Conservation (phyloP, 2,797 vertebrate genomes). For the Cossypha polioptera region DNA sequence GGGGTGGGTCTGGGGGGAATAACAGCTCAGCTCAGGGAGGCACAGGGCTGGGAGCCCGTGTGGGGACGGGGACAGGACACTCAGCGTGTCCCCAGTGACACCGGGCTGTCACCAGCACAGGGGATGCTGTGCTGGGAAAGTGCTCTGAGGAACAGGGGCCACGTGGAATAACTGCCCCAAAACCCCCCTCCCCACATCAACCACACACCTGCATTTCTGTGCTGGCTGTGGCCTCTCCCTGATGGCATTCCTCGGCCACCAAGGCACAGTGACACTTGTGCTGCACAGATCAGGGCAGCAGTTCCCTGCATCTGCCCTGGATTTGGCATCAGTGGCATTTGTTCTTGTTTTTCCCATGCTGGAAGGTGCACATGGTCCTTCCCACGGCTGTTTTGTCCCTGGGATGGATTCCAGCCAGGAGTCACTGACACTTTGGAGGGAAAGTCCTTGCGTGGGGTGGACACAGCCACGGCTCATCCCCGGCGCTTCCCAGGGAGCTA, state of each 20-base stretch:
- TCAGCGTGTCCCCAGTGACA: neutral
- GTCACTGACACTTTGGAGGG: accelerated
- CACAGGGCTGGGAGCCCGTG: accelerated
- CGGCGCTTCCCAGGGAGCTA: neutral
- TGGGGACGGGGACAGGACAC: neutral
- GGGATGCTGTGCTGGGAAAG: neutral
- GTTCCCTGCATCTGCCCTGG: neutral
- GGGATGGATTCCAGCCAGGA: neutral
- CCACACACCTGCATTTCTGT: neutral
- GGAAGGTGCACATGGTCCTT: neutral
- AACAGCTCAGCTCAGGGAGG: neutral
- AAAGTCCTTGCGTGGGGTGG: neutral
- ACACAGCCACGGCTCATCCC: neutral
- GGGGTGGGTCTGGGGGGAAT: neutral
- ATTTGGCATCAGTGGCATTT: accelerated
- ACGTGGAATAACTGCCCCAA: accelerated
- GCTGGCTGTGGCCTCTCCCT: accelerated
- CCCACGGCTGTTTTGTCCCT: accelerated
- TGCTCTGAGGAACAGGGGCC: neutral
- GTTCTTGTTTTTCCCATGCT: neutral
- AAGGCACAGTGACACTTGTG: accelerated
- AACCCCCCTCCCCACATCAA: neutral
- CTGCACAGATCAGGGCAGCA: accelerated
- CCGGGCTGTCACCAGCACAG: accelerated
- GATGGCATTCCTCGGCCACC: neutral